These are phyloP conservation scores for Jacana jacana DNA, from an alignment of 2,113 vertebrate genomes.

Conservation along the genomic window DNA sequence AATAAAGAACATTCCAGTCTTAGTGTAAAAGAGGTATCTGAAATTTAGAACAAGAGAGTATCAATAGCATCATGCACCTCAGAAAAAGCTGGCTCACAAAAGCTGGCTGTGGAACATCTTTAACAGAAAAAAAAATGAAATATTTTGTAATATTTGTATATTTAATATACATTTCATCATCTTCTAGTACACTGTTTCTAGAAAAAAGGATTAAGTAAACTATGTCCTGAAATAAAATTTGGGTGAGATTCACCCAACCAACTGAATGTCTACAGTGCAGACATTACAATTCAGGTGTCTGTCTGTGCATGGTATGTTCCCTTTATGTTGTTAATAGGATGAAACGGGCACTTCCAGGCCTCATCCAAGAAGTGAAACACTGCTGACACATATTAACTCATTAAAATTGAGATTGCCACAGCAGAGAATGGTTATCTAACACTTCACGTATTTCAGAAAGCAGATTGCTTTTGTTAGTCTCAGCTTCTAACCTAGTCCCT, in stretches of 20 bases:
- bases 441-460: background rate
- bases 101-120: background rate
- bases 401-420: background rate
- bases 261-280: background rate
- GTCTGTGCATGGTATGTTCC: background rate
- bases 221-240: background rate
- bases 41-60: background rate
- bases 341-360: background rate
- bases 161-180: background rate
- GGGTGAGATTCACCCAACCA: background rate
- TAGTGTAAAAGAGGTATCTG: background rate
- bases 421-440: background rate
- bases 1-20: background rate
- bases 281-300: background rate
- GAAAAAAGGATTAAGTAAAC: background rate
- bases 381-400: background rate
- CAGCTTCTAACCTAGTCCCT: background rate
- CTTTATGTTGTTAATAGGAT: background rate
- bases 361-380: background rate
- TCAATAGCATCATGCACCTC: background rate
- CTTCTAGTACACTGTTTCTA: background rate
- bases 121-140: background rate
- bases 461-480: background rate
- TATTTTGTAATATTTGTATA: background rate
- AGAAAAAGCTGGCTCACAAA: background rate